Percentiles rank a stretch among this genome's conserved stretches.
Conservation (phyloP, 2,113 vertebrate species). For the Synodontis membranacea region DNA sequence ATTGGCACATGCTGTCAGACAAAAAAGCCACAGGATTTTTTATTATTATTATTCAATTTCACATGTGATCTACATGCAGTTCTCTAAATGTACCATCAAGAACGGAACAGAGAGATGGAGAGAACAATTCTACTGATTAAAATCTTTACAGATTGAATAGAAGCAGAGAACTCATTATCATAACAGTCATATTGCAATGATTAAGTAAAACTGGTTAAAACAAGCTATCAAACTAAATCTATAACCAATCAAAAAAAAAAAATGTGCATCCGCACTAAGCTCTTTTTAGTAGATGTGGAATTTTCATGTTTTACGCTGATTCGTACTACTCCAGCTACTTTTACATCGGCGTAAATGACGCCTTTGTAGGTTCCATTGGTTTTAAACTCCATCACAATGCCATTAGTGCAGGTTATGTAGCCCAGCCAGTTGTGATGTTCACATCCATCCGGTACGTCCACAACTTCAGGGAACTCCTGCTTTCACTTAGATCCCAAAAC, state of each 20-base stretch:
- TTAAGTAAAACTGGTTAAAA: neutral
- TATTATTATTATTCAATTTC: no score
- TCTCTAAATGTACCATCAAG: no score
- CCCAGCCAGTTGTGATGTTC: slow-evolving; percentile 38
- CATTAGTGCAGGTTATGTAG: slow-evolving; percentile 36
- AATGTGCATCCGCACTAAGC: neutral
- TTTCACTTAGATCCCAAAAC: slow-evolving; percentile 18
- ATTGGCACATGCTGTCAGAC: no score
- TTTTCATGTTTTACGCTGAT: neutral
- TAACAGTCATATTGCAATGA: neutral
- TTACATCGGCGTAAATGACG: neutral
- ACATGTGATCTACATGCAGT: no score
- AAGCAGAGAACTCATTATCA: neutral
- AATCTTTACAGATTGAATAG: neutral
- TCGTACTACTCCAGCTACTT: neutral
- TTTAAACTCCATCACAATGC: slow-evolving; percentile 4
- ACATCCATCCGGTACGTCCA: neutral
- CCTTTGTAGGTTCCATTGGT: slow-evolving; percentile 44
- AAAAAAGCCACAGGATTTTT: no score
- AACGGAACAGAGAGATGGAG: neutral
- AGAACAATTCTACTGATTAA: neutral
- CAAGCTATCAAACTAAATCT: neutral
- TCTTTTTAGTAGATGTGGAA: neutral
- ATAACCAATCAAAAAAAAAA: neutral
- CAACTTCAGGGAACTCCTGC: slow-evolving; percentile 43